Base-by-base conservation (phyloP, 2,797 vertebrate species). In the Gallinago solitaria region DNA sequence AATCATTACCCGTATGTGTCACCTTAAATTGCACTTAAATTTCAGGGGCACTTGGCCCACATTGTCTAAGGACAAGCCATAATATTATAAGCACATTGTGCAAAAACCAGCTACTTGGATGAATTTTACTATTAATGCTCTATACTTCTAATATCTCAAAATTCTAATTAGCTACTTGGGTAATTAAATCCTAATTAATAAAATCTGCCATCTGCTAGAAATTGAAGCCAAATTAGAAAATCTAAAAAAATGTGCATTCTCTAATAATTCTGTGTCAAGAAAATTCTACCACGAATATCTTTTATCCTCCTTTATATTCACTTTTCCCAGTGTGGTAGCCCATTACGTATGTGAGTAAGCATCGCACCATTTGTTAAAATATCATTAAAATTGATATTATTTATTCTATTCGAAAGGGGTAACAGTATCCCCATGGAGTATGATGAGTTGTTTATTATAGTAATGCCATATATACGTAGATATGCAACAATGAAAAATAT, bases 121-220 rank as follows among this genome's bases (percentile, higher is more conserved):
- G 41, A 16, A 48, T 64, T 64, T 83, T 32, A 21, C 35, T 5
- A 74, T 84, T 68, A 90, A 89, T 24, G 16, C 11, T 41, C 9
- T 43, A 2, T 43, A 23, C 20, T 71, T 74, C 30, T 57, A 93
- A 83, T 88, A 89, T 67, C 69, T 81, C 73, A 76, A 48, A 68
- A 65, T 81, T 94, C 59, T 79, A 79, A 93, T 92, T 79, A 95
- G 70, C 24, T 93, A 64, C 51, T 81, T 76, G 24, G n/a, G 32
- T 83, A 82, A 95, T 13, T 91, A 51, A 90, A 93, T 94, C 87
- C 70, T 90, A 71, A 97, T 90, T 57, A 92, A 95, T 84, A 91
- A 93, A 93, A 81, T 85, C 69, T 96, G 20, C 74, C 73, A 84
- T 91, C 87, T 97, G 87, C 73, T 95, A 43, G 90, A 97, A 93